Evolutionary conservation across 2,113 vertebrate species (phyloP), one percentile per base, ranked within the genome.

Genomic region (Mobula birostris): DNA sequence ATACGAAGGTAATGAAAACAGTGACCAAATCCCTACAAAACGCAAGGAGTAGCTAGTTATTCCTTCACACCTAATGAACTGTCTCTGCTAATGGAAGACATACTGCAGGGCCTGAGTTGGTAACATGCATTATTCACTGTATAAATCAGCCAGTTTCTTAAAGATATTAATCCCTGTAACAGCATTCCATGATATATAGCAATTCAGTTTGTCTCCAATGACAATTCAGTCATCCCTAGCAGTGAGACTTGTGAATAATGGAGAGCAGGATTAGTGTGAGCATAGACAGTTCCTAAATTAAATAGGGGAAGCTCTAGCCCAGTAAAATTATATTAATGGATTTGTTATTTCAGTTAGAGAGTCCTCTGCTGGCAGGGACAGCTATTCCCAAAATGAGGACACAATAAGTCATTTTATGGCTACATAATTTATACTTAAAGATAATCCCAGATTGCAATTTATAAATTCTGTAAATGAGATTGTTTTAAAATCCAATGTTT

Each of bases 331-430:
- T 93, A 29, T 93, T 74, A 48, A 93, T 27, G 36, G 24, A 74
- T 74, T 74, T 48, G 68, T 93, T 74, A 48, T 93, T 93, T 68
- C 8, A 40, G 68, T 93, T 93, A 93, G 19, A 66, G 32, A 93
- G 70, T 48, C 68, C 91, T 48, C 91, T 76, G 74, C 90, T 92
- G 66, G 90, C 66, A 92, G 36, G 19, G 68, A 93, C 32, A 74
- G 56, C 72, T 27, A 74, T 8, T 93, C 40, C 91, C 11, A 74
- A 93, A 74, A 5, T 48, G 68, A 56, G 24, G 36, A 93, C 36
- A 74, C 24, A 56, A 19, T 48, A 72, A 17, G 48, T 40, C n/a
- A 70, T 72, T 40, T 92, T 92, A 36, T 72, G 8, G 66, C 29
- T 92, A 1, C 36, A 9, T 14, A 92, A 92, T 72, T 72, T 12